These are phyloP conservation scores for Rallus limicola DNA, from an alignment of 2,113 vertebrate genomes.

Conservation along the genomic window DNA sequence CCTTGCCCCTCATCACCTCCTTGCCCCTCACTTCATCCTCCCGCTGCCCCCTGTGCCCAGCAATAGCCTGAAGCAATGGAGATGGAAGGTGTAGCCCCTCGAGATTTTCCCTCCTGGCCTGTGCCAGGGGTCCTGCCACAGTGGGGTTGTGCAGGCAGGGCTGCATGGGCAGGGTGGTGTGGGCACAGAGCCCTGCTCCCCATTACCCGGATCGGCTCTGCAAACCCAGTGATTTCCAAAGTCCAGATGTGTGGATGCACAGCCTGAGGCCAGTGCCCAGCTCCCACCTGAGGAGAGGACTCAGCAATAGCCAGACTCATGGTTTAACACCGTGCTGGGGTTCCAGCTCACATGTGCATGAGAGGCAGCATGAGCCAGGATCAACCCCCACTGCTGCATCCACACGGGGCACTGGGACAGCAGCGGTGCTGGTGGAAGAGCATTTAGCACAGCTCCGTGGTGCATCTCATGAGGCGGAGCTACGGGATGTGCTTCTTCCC, in stretches of 20 bases:
- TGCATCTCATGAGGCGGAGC: rapidly evolving
- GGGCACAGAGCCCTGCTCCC: background rate
- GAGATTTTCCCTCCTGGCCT: background rate
- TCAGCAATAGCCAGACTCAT: rapidly evolving
- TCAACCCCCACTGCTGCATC: background rate
- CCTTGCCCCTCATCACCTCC: no score
- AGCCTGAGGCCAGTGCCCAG: background rate
- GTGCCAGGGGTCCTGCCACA: background rate
- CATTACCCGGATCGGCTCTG: rapidly evolving
- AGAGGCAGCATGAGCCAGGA: background rate
- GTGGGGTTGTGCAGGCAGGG: background rate
- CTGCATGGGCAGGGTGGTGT: background rate
- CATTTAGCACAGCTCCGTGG: rapidly evolving
- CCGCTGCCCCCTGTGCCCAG: background rate
- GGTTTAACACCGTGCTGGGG: background rate
- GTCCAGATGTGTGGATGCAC: rapidly evolving
- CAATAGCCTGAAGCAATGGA: background rate
- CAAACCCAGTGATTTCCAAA: background rate
- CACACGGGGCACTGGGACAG: background rate
- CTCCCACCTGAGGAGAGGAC: rapidly evolving
- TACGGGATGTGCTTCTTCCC: rapidly evolving
- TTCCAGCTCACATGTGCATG: rapidly evolving
- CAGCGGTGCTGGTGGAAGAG: background rate
- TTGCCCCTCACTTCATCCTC: background rate
- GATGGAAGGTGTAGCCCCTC: background rate